Percentiles rank a stretch among this genome's conserved stretches.
Evolutionary conservation across 2,888 invertebrate species (phyloP).

Genomic region (Lapara coniferarum): DNA sequence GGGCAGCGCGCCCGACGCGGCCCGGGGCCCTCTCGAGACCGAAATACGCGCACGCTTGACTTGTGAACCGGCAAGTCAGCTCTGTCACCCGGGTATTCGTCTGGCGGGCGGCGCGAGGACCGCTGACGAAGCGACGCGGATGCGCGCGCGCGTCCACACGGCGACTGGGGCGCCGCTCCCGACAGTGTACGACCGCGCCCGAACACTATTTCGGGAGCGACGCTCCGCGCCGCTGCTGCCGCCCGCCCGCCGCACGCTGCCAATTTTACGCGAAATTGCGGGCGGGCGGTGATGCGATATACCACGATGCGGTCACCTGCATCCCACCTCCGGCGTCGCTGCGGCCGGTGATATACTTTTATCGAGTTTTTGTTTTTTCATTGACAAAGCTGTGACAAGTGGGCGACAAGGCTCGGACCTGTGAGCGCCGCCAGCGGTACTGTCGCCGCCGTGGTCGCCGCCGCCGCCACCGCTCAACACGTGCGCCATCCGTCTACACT

Average conservation of each 20-base stretch:
- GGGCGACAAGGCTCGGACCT: conserved; percentile 39
- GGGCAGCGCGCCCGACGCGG: conserved; percentile 79
- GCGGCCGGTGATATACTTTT: conserved; percentile 48
- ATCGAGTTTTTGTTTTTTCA: conserved; percentile 56
- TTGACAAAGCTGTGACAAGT: conserved; percentile 48
- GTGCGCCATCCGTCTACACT: conserved; percentile 62
- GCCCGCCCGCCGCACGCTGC: conserved; percentile 80
- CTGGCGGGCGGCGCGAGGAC: conserved; percentile 64
- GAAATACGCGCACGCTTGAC: conserved; percentile 78
- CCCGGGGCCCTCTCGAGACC: conserved; percentile 78
- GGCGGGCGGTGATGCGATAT: conserved; percentile 84
- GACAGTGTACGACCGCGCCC: conserved; percentile 78
- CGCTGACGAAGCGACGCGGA: conserved; percentile 76
- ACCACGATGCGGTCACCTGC: conserved; percentile 68
- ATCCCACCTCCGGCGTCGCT: conserved; percentile 45
- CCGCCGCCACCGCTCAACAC: conserved; percentile 49
- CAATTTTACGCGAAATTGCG: conserved; percentile 84
- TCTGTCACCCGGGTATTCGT: conserved; percentile 65
- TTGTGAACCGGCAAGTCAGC: conserved; percentile 66
- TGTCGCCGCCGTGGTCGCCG: conserved; percentile 34
- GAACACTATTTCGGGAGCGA: conserved; percentile 83
- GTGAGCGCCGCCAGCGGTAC: conserved; percentile 38
- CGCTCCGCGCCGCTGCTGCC: conserved; percentile 76
- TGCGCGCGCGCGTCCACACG: conserved; percentile 82
- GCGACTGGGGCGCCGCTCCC: conserved; percentile 80